phyloP scores from a whole-genome alignment of 2,888 invertebrate genomes.

The Ephialtes manifestator region DNA sequence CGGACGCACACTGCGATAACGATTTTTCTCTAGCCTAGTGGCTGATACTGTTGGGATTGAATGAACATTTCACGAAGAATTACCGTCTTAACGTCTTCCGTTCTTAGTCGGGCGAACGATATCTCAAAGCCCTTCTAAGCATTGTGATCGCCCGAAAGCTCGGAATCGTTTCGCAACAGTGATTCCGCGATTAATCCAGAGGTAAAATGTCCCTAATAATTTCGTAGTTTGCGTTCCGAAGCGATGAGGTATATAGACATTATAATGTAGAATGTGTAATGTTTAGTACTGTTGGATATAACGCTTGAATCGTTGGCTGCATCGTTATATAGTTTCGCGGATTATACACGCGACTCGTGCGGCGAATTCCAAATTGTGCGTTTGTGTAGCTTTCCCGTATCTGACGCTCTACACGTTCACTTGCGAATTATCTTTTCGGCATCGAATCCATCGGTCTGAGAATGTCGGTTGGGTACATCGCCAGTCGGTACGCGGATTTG shows the following conservation, averaged over 20 bases:
- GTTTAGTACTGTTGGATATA: not conserved
- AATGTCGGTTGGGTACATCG: conserved; percentile 35
- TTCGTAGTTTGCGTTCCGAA: not conserved
- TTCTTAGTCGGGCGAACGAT: not conserved
- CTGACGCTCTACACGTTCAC: not conserved
- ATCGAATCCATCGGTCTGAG: conserved; percentile 46
- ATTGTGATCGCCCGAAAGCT: not conserved
- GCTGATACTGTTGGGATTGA: conserved; percentile 13
- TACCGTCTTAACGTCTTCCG: conserved; percentile 38
- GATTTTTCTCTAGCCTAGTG: not conserved
- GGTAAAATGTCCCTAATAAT: not conserved
- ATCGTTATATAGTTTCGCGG: conserved; percentile 31
- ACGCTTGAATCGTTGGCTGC: conserved; percentile 3
- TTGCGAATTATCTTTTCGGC: conserved; percentile 54
- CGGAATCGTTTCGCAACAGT: conserved; percentile 9
- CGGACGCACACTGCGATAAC: not conserved
- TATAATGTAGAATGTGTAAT: not conserved
- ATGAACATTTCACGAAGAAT: conserved; percentile 31
- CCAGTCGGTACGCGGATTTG: conserved; percentile 3
- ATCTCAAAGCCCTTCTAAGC: not conserved
- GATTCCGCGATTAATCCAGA: not conserved
- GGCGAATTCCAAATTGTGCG: conserved; percentile 23
- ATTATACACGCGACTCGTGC: conserved; percentile 32
- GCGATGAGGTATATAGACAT: not conserved
- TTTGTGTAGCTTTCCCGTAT: conserved; percentile 33